Evolutionary conservation across 2,797 vertebrate genomes (phyloP), one percentile per base, ranked within the genome.

Genomic region (Sebastiscus albofasciatus): DNA sequence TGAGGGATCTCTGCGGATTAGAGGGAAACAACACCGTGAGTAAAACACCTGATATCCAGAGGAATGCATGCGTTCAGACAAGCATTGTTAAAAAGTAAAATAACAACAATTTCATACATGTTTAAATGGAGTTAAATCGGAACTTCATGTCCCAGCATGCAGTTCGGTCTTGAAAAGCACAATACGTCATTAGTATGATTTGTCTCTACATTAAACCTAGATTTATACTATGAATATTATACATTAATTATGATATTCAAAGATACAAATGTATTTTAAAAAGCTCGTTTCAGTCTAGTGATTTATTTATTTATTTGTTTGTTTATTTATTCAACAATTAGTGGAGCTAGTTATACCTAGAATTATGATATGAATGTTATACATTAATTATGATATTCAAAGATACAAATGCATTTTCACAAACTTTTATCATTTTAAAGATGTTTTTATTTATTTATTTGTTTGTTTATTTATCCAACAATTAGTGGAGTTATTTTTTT

Each of bases 1-100:
- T 98, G 98, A 60, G 98, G 98, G 80, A 99, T 98, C 95, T 99
- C 98, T 99, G 96, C 70, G 31, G 75, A 72, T 34, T 46, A 39
- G 64, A 33, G 36, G 6, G 67, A 79, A 71, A 73, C 36, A 24
- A 33, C 54, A 2, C 49, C 18, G 22, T 46, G 36, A 61, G 27
- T 0, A 60, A 4, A 22, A 27, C 52, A 5, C 7, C 12, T 12
- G 14, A 8, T 34, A 14, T 22, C n/a, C 18, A 59, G 6, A 31
- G 29, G 13, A 14, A 42, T 26, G 49, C 3, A 24, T 22, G 18
- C 55, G 26, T n/a, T 33, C 9, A 58, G 26, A 6, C 13, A 14
- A 24, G 7, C 24, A 3, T 65, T n/a, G 22, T 56, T 46, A 18
- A 46, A 46, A 3, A 16, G 42, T 6, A 36, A 31, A 31, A 58